Evolutionary conservation across 2,797 vertebrate genomes (phyloP), one percentile per base, ranked within the genome.

Genomic region (Tapera naevia): DNA sequence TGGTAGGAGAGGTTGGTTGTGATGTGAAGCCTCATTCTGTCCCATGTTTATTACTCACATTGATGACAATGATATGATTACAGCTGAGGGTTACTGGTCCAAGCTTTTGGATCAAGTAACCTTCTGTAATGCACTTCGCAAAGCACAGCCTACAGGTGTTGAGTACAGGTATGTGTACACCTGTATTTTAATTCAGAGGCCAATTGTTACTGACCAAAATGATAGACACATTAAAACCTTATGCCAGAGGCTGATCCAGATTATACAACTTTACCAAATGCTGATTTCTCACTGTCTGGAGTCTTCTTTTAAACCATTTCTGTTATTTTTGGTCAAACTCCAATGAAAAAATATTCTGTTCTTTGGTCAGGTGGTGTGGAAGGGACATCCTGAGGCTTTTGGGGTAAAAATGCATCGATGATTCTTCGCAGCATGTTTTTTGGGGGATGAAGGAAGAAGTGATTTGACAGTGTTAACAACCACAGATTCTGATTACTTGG

Each of bases 1-100:
- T 37, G 32, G 9, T 14, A 43, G 60, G 30, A 73, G 32, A 69
- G 51, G 6, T 1, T 14, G 27, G 39, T 1, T 51, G 5, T 12
- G 4, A 1, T 3, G 14, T 23, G 18, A 14, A 50, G 7, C 27
- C 9, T 39, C 13, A 48, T 61, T 48, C 32, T 79, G 32, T 33
- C 43, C 50, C 8, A 3, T 2, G 16, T 7, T 9, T n/a, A 6
- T 19, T 9, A 2, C 5, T 19, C 12, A 3, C 4, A 0, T 8
- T 37, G 21, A 0, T 50, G 58, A 46, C 11, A 9, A 1, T 16
- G 50, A 32, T 32, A 51, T 15, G 46, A 27, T 61, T 33, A 27
- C 5, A 28, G 51, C 0, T 37, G 50, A 65, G 80, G 30, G 64
- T 1, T 41, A 22, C 65, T 65, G 56, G 51, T 80, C n/a, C 35